phyloP scores from a whole-genome alignment of 2,888 invertebrate species.

The Amorpha juglandis region DNA sequence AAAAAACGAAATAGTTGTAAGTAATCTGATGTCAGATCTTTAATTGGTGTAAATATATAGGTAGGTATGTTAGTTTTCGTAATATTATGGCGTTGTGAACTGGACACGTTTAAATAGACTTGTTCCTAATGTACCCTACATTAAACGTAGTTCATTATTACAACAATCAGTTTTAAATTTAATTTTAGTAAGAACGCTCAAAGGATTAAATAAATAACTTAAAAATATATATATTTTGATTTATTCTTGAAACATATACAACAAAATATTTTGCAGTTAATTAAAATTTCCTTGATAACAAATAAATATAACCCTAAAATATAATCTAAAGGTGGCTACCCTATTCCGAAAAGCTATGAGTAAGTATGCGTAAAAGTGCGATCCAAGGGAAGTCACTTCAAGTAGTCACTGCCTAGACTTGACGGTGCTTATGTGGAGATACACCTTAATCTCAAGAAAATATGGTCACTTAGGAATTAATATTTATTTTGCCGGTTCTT shows the following conservation, averaged over 20 bases:
- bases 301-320: no score
- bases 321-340: no score
- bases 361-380: no score
- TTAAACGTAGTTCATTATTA: conserved; percentile 74
- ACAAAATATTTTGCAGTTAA: background rate
- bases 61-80: conserved; percentile 28
- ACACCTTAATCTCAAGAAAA: no score
- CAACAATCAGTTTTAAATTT: conserved; percentile 52
- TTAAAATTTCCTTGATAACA: no score
- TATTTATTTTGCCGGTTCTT: no score
- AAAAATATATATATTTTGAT: no score
- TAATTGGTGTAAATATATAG: background rate
- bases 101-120: conserved; percentile 70
- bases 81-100: conserved; percentile 63
- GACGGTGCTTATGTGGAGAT: no score
- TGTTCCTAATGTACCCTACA: conserved; percentile 27
- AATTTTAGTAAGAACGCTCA: conserved; percentile 30
- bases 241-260: background rate
- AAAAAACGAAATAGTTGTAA: conserved; percentile 37
- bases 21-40: background rate
- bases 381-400: no score
- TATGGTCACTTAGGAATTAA: no score
- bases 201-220: background rate
- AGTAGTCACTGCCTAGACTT: no score
- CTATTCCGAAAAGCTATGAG: no score